Evolutionary conservation across 1,140 invertebrate species (phyloP).

Genomic region (Musca domestica): DNA sequence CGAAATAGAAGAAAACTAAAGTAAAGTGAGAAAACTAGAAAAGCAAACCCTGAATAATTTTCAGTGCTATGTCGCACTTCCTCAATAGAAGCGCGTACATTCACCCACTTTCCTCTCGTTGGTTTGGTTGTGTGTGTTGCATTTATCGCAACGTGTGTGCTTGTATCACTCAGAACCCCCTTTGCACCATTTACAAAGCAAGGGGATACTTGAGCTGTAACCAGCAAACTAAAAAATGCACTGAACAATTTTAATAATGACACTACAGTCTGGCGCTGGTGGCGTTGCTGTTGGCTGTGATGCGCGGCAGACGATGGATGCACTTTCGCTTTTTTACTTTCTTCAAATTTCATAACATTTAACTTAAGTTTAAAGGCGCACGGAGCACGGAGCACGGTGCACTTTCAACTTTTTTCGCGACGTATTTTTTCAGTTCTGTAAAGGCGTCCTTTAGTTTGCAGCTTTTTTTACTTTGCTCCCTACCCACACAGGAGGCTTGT

Average conservation of each 20-base stretch:
- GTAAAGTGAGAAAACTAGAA: neutral
- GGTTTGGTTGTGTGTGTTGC: neutral
- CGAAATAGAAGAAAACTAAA: neutral
- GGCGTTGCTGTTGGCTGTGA: too few species aligned
- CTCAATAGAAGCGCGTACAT: neutral
- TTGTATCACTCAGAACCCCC: neutral
- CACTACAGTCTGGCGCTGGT: neutral
- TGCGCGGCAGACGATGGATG: too few species aligned
- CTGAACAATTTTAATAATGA: constrained; percentile 10
- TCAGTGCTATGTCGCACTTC: too few species aligned
- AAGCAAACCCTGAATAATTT: neutral
- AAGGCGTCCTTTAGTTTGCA: too few species aligned
- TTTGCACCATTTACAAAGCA: neutral
- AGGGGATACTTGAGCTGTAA: neutral
- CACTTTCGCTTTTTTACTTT: too few species aligned
- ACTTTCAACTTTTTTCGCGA: neutral
- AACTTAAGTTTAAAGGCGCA: too few species aligned
- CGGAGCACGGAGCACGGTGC: neutral
- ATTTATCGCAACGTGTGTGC: neutral
- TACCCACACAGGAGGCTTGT: too few species aligned
- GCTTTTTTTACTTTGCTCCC: too few species aligned
- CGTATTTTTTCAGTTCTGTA: too few species aligned
- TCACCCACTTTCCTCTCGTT: constrained; percentile 5
- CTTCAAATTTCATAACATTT: too few species aligned
- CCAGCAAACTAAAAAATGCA: neutral